Evolutionary conservation across 2,888 invertebrate species (phyloP).

Genomic region (Trachelus iudaicus): DNA sequence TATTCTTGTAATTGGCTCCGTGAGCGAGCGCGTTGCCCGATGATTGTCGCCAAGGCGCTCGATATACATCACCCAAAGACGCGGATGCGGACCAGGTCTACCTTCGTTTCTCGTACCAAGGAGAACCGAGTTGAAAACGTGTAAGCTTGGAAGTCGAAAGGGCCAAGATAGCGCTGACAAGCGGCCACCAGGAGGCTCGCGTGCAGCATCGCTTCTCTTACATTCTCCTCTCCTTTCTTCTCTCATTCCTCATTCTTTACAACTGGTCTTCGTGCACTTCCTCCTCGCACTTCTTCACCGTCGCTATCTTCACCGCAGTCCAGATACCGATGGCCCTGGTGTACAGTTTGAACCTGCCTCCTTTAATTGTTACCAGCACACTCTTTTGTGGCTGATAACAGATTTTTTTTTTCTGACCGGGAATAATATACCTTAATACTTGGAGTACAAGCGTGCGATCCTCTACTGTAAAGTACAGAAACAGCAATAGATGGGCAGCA

Average conservation of each 20-base stretch:
- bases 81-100: slow-evolving; percentile 7
- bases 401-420: no score
- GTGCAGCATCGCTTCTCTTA: slow-evolving; percentile 41
- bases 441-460: no score
- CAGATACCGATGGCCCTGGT: no score
- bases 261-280: slow-evolving; percentile 8
- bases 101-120: slow-evolving; percentile 2
- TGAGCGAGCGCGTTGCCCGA: slow-evolving; percentile 40
- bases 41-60: slow-evolving; percentile 55
- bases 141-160: slow-evolving; percentile 34
- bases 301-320: background rate
- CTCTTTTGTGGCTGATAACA: no score
- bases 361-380: no score
- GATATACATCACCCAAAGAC: slow-evolving; percentile 54
- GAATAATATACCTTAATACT: no score
- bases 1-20: slow-evolving; percentile 57
- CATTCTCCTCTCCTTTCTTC: slow-evolving; percentile 23
- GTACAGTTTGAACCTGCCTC: no score
- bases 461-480: no score
- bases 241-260: slow-evolving; percentile 14
- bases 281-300: background rate
- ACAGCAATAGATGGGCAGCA: no score
- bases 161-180: slow-evolving; percentile 53
- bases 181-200: slow-evolving; percentile 52
- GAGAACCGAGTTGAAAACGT: slow-evolving; percentile 37